Conservation (phyloP, 92 coral and sea anemone genomes). For the Isaurus tuberculatus region DNA sequence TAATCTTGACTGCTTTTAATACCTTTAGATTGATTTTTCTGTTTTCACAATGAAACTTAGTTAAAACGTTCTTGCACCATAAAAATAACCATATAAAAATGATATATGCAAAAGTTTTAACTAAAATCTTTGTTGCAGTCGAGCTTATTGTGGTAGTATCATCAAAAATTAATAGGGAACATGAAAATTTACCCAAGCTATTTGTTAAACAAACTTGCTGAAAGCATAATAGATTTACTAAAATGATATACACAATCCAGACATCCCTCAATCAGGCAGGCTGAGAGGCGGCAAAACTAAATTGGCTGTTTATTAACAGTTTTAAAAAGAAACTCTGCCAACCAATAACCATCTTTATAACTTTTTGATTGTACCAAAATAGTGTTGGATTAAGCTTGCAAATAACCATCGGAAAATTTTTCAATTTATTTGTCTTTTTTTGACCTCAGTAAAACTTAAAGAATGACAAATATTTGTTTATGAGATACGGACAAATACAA, state of each 20-base stretch:
- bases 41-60: background rate
- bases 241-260: slow-evolving; percentile 32
- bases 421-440: background rate
- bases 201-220: slow-evolving; percentile 40
- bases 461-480: background rate
- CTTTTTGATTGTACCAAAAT: background rate
- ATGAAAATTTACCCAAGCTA: slow-evolving; percentile 13
- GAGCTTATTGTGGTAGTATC: background rate
- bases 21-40: background rate
- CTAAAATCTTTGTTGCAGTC: background rate
- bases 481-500: background rate
- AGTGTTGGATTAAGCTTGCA: background rate
- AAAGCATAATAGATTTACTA: background rate
- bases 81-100: background rate
- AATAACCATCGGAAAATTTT: background rate
- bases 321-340: background rate
- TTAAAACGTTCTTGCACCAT: background rate
- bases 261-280: background rate
- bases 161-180: slow-evolving; percentile 11
- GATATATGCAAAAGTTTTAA: background rate
- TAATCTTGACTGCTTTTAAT: background rate
- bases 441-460: background rate
- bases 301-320: background rate
- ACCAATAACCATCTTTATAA: background rate
- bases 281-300: background rate